Base-by-base conservation (phyloP, 1,140 invertebrate species). In the Zophobas atratus region DNA sequence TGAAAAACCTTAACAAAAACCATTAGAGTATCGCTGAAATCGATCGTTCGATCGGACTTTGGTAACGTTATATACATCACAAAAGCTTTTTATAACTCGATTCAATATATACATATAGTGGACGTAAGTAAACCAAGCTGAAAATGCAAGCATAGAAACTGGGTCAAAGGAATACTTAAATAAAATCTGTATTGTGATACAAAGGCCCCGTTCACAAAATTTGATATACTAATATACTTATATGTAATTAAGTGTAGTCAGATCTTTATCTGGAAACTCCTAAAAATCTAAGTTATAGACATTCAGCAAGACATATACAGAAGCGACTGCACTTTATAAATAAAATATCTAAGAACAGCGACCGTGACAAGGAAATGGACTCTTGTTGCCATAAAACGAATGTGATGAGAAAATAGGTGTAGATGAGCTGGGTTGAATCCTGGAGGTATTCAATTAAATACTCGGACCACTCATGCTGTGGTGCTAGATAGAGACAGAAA, bases 21-120 rank as follows among this genome's bases (percentile, higher is more conserved):
- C 70, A 78, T 77, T 49, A 75, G 75, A 77, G 53, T 77, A 79
- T 79, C 75, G 75, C 38, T 57, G 38, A 72, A 72, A 51, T 72
- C 75, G 81, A 82, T 82, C 81, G 79, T 79, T 82, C 81, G 81
- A 78, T 81, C 76, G 53, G 33, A 67, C 76, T 78, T 80, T 81
- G 77, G 70, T 76, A 76, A 67, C 49, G 79, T 77, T 80, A 77
- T 76, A 80, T 80, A 81, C 72, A 79, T 75, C 79, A 79, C 71
- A 78, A 56, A 76, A 56, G 53, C 48, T 41, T 56, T 56, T 32
- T 74, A 20, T 39, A 32, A 35, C 20, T 56, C 70, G 76, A 55
- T 76, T 77, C 77, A 78, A 80, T 81, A 81, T 81, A 78, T 81
- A 81, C 79, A 80, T 60, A 82, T 80, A 72, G 51, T 53, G 46